These are phyloP conservation scores for Sebastes itinus DNA, from an alignment of 2,797 vertebrate genomes.

Conservation along the genomic window DNA sequence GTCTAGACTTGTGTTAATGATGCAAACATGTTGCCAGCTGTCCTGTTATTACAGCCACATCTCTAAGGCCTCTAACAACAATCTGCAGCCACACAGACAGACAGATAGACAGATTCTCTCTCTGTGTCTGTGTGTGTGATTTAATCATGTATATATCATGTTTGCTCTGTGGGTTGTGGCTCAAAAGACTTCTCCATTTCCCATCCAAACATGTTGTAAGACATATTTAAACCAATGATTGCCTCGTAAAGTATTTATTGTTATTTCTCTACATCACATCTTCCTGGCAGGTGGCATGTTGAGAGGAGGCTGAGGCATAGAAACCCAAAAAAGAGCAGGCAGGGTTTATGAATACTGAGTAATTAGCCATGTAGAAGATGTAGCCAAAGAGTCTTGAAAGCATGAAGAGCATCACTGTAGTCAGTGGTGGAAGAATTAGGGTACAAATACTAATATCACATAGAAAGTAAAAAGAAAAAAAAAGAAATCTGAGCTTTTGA, in stretches of 20 bases:
- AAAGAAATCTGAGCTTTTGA: too few species aligned
- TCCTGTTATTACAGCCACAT: not conserved
- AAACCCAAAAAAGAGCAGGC: constrained; percentile 1
- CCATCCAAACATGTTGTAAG: not conserved
- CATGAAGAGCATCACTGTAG: not conserved
- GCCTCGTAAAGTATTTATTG: too few species aligned
- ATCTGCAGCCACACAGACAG: not conserved
- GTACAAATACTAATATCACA: too few species aligned
- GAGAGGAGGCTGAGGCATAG: constrained; percentile 14
- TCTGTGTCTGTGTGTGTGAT: not conserved
- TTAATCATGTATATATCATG: not conserved
- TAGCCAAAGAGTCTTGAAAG: not conserved
- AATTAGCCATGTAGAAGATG: not conserved
- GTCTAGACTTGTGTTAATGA: not conserved
- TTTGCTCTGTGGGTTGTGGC: not conserved
- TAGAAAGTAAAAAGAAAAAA: too few species aligned
- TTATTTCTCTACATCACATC: not conserved
- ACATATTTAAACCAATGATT: not conserved
- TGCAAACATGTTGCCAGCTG: not conserved
- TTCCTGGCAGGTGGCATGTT: constrained; percentile 33
- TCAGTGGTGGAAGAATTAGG: too few species aligned
- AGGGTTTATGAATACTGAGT: constrained; percentile 9
- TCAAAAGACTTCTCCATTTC: not conserved
- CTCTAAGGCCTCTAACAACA: not conserved
- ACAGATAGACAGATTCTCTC: too few species aligned